phyloP scores from a whole-genome alignment of 1,140 invertebrate genomes.

The Drosophila chauvacae region DNA sequence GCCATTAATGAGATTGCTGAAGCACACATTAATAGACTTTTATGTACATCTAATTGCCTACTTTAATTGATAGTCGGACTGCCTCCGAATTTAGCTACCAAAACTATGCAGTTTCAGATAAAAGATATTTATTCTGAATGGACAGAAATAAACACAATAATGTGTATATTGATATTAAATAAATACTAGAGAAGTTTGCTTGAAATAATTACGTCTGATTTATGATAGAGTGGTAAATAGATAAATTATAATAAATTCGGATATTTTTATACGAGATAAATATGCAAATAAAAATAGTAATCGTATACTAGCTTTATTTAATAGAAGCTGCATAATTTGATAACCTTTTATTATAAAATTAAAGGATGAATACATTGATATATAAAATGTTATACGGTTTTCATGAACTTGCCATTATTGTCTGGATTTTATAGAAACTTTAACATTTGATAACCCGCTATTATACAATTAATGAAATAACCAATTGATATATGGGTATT shows the following conservation, averaged over 20 bases:
- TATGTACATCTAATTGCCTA: constrained; percentile 48
- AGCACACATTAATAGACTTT: constrained; percentile 37
- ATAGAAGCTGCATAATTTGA: too few species aligned
- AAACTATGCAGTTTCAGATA: background rate
- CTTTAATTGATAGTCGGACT: constrained; percentile 30
- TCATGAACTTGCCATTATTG: too few species aligned
- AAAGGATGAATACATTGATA: too few species aligned
- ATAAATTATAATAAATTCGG: background rate
- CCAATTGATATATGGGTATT: too few species aligned
- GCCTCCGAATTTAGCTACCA: background rate
- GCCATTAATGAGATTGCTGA: constrained; percentile 56
- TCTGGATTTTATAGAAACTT: too few species aligned
- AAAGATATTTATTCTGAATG: background rate
- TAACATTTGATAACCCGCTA: too few species aligned
- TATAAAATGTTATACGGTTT: too few species aligned
- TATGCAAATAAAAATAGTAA: background rate
- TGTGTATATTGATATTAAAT: background rate
- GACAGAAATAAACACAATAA: background rate
- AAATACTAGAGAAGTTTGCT: background rate
- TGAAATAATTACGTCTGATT: background rate
- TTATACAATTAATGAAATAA: too few species aligned
- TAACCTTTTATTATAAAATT: too few species aligned
- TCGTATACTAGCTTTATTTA: too few species aligned
- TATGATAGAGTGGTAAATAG: background rate
- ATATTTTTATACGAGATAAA: background rate